Base-by-base conservation (phyloP, 2,888 invertebrate genomes). In the Phorcus lineatus region DNA sequence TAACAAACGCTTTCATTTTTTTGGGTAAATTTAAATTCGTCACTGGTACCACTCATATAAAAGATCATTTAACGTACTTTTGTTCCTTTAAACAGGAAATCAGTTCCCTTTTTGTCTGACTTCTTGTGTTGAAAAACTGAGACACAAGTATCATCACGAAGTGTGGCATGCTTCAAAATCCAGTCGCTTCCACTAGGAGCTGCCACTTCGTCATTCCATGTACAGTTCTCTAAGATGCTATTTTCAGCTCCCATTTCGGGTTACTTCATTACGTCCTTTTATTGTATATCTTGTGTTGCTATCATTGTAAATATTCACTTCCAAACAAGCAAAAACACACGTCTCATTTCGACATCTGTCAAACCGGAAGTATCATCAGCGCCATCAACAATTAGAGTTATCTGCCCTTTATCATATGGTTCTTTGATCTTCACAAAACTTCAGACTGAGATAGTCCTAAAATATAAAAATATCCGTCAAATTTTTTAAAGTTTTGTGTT, bases 231-330 rank as follows among this genome's bases (percentile, higher is more conserved):
- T 22, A 90, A 82, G 2, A 87, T 74, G 75, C 90, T 91, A 80
- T 79, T 86, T 80, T 90, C 90, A 19, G 88, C 88, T 22, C 90
- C 90, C 90, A 90, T 89, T 67, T 74, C 47, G 0, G 16, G n/a
- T 36, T 74, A 31, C 22, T 47, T 16, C 19, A 47, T 24, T 24
- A 62, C 62, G 4, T 62, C 1, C 22, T 7, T 62, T 24, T 28
- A 24, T 28, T 62, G 62, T n/a, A 11, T 62, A 9, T 28, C 6
- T 24, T 24, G 6, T 62, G 22, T 11, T 16, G 13, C 22, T 62
- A 16, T 9, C 28, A 16, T 28, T 52, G 47, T 11, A 47, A 47
- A 47, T 47, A 47, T 47, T 13, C 47, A 47, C 47, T 9, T 11
- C 47, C 47, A 47, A 47, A 47, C 47, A 47, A 47, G 47, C 47